Percentiles rank a stretch among this genome's conserved stretches.
Conservation (phyloP, 1,140 invertebrate species). For the Pseudomyrmex cubaensis region DNA sequence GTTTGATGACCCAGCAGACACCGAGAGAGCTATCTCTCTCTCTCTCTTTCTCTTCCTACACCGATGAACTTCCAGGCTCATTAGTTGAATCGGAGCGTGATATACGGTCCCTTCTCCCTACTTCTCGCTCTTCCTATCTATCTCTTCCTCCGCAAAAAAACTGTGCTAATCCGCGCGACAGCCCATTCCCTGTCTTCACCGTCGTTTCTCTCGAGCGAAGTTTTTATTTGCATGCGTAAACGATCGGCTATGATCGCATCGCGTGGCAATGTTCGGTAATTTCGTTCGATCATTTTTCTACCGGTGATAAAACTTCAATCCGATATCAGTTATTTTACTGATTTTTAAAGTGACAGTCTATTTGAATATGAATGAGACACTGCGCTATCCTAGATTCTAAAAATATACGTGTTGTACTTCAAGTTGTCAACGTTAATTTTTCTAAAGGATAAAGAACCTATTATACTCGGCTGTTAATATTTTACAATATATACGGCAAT, state of each 20-base stretch:
- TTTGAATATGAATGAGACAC: no score
- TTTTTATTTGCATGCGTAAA: conserved; percentile 21
- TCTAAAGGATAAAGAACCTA: background rate
- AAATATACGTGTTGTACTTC: background rate
- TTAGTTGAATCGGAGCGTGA: conserved; percentile 62
- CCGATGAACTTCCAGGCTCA: conserved; percentile 63
- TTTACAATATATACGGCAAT: conserved; percentile 25
- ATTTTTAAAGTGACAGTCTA: no score
- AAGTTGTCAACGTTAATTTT: background rate
- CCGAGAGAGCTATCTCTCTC: background rate
- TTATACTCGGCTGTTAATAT: conserved; percentile 20
- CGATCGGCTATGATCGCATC: background rate
- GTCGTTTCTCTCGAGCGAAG: background rate
- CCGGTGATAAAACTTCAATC: no score
- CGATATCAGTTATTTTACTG: no score
- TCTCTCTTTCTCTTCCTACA: background rate
- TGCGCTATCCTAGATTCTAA: background rate
- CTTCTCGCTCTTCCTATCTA: background rate
- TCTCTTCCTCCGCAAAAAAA: conserved; percentile 28
- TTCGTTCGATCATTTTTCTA: background rate
- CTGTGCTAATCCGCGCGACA: conserved; percentile 61
- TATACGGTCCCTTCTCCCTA: conserved; percentile 42
- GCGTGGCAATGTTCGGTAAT: background rate
- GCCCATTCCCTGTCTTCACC: background rate
- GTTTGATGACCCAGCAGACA: conserved; percentile 64